A percentile compares a stretch with the other conserved stretches of the same genome.
These are phyloP conservation scores for Hippopotamus amphibius DNA, from an alignment of 2,113 vertebrate genomes.

Conservation along the genomic window DNA sequence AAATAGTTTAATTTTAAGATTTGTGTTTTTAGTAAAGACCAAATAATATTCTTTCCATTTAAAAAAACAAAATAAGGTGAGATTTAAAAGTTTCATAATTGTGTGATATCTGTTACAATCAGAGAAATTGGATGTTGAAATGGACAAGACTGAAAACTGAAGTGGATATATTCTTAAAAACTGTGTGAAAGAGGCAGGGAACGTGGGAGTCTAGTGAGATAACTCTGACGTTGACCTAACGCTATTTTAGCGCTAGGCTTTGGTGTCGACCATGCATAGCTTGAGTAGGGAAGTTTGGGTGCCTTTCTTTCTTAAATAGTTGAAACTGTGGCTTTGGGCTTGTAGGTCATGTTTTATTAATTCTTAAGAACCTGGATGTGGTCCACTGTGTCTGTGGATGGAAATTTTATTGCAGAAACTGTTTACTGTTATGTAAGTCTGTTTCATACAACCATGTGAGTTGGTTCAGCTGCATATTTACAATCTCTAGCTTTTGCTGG, in stretches of 20 bases:
- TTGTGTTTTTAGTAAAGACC: constrained; percentile 54
- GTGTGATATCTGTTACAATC: neutral
- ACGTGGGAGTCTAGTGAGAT: neutral
- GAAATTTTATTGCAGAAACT: neutral
- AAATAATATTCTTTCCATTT: constrained; percentile 4
- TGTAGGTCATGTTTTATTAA: neutral
- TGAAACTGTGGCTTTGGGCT: neutral
- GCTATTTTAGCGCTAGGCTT: neutral
- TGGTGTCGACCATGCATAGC: neutral
- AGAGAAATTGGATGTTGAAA: constrained; percentile 36
- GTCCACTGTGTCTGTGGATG: neutral
- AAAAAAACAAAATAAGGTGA: constrained; percentile 30
- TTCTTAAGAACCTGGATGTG: neutral
- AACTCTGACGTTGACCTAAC: neutral
- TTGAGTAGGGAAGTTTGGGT: neutral
- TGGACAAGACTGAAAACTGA: neutral
- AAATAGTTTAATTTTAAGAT: constrained; percentile 58
- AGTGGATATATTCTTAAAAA: neutral
- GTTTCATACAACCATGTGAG: neutral
- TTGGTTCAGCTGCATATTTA: neutral
- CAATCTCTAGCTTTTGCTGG: neutral
- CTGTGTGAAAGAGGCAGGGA: neutral
- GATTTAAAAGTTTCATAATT: constrained; percentile 25
- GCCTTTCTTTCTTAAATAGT: neutral
- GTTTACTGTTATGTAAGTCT: neutral